Evolutionary conservation across 2,888 invertebrate genomes (phyloP), one percentile per base, ranked within the genome.

Genomic region (Clostera curtula): DNA sequence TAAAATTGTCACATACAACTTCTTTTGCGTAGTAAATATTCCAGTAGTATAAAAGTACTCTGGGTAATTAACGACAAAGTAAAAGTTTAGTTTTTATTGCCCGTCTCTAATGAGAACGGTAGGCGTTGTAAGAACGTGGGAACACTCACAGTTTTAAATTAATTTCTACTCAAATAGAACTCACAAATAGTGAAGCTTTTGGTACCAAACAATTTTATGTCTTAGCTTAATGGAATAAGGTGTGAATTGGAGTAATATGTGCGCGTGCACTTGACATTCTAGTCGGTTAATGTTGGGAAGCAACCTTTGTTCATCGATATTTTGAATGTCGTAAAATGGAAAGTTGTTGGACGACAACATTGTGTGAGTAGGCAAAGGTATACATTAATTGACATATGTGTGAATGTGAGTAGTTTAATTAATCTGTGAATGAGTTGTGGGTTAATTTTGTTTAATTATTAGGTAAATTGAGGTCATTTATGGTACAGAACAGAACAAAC

Each of bases 301-400:
- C 34, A 32, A 36, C 48, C 52, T 49, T 55, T 56, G 56, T 57
- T 58, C 46, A 43, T 43, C 36, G 36, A 45, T 47, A 49, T 57
- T 65, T 54, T 51, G 52, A 5, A 53, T 43, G 51, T 48, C 46
- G 45, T 65, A 62, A 65, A 67, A 69, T 53, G 61, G 67, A 69
- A 67, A 69, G 68, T 62, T 42, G 34, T 48, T 39, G 27, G 44
- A 16, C 27, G 32, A 40, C 25, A 19, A 31, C 34, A 18, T 18
- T 18, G n/a, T 18, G 4, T 4, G 9, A n/a, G 5, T 6, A 8
- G 6, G n/a, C 3, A n/a, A 18, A 9, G 3, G n/a, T n/a, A n/a
- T n/a, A n/a, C n/a, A n/a, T n/a, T n/a, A n/a, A n/a, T n/a, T n/a
- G n/a, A n/a, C n/a, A n/a, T n/a, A n/a, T n/a, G n/a, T n/a, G n/a